Conservation (phyloP, 1,140 invertebrate genomes). For the Acromyrmex echinatior region DNA sequence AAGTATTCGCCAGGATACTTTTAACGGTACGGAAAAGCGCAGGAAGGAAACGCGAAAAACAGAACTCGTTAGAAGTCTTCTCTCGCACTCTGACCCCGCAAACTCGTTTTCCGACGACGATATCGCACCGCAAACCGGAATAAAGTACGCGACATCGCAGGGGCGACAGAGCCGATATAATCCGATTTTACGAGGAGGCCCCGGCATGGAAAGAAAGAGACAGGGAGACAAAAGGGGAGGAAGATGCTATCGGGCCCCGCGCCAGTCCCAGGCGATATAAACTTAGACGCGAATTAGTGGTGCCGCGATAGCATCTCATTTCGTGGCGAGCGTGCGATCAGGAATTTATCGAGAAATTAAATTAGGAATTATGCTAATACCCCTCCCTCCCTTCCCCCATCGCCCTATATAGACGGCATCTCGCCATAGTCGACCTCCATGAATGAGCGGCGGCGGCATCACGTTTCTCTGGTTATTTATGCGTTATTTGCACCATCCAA, state of each 20-base stretch:
- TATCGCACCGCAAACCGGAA: slow-evolving; percentile 68
- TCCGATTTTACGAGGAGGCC: slow-evolving; percentile 81
- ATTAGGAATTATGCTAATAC: slow-evolving; percentile 84
- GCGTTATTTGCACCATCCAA: slow-evolving; percentile 52
- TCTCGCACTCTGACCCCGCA: slow-evolving; percentile 66
- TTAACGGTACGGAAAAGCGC: not conserved
- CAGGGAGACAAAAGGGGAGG: slow-evolving; percentile 33
- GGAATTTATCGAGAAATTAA: slow-evolving; percentile 84
- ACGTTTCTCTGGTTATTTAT: slow-evolving; percentile 59
- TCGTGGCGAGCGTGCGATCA: slow-evolving; percentile 66
- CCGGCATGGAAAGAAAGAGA: slow-evolving; percentile 16
- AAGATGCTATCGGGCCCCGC: slow-evolving; percentile 80
- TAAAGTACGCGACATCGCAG: slow-evolving; percentile 74
- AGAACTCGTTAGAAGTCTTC: not conserved
- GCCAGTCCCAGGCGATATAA: slow-evolving; percentile 80
- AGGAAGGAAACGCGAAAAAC: not conserved
- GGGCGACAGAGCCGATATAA: slow-evolving; percentile 74
- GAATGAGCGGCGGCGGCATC: slow-evolving; percentile 48
- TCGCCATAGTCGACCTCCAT: slow-evolving; percentile 35
- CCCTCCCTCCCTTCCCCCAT: not conserved
- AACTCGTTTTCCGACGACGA: slow-evolving; percentile 42
- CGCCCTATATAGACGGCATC: slow-evolving; percentile 32
- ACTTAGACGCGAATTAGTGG: slow-evolving; percentile 84
- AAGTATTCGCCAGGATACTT: not conserved
- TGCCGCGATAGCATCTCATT: slow-evolving; percentile 82